A percentile compares a stretch with the other conserved stretches of the same genome.
These are phyloP conservation scores for Nipponia nippon DNA, from an alignment of 2,113 vertebrate species.

Conservation along the genomic window DNA sequence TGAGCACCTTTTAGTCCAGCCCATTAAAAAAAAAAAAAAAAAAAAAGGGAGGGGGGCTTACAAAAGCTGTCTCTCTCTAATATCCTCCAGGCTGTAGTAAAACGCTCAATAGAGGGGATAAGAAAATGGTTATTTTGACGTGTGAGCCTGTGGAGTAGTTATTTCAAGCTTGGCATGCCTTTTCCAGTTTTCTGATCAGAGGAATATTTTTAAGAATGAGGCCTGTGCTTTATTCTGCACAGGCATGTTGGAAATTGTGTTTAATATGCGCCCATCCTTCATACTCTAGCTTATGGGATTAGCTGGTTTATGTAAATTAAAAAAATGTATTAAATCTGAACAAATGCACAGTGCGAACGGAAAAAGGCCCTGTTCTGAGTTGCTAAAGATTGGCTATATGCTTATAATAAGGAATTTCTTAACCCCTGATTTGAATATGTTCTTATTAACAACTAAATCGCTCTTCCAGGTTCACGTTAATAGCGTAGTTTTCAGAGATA, in stretches of 20 bases:
- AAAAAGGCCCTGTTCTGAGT: background rate
- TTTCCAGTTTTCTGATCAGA: background rate
- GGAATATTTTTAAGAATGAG: slow-evolving; percentile 4
- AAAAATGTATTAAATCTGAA: background rate
- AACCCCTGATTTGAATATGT: background rate
- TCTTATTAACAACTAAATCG: background rate
- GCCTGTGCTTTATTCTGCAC: background rate
- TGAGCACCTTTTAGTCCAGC: slow-evolving; percentile 10
- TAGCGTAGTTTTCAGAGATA: background rate
- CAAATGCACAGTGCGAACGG: background rate
- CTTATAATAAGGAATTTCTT: background rate
- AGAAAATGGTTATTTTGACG: background rate
- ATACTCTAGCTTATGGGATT: background rate
- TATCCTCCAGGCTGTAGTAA: background rate
- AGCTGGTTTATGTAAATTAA: background rate
- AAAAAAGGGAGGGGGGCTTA: background rate
- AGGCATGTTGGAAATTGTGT: background rate
- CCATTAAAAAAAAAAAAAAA: background rate
- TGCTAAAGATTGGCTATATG: background rate
- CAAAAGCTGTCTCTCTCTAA: background rate
- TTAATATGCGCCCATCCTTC: background rate
- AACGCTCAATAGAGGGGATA: background rate
- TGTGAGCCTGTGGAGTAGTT: background rate
- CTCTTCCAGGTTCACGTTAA: background rate
- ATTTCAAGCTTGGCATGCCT: background rate